These are phyloP conservation scores for Hydrozoanthus tunicans DNA, from an alignment of 64 coral and sea anemone species.

Conservation along the genomic window DNA sequence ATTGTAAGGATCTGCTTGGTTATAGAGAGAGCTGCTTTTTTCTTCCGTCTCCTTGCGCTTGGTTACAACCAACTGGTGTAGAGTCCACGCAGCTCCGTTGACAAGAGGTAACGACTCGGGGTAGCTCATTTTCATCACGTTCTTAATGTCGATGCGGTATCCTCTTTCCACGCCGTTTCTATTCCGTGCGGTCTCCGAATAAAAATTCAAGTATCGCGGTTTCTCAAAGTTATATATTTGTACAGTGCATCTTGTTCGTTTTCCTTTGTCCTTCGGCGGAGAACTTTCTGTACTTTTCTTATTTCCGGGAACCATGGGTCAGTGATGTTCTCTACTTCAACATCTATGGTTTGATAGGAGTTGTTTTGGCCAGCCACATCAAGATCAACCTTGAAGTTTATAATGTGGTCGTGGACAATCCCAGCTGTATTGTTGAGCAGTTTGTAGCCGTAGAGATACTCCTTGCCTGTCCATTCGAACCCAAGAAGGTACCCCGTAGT, in stretches of 20 bases:
- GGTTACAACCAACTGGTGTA: slow-evolving; percentile 66
- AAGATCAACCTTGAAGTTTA: slow-evolving; percentile 58
- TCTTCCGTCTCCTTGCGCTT: slow-evolving; percentile 68
- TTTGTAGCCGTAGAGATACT: slow-evolving; percentile 22
- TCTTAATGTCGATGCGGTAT: slow-evolving; percentile 48
- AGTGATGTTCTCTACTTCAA: slow-evolving; percentile 61
- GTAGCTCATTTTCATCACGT: slow-evolving; percentile 73
- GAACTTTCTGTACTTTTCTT: slow-evolving; percentile 39
- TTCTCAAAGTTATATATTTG: slow-evolving; percentile 52
- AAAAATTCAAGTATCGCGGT: slow-evolving; percentile 61
- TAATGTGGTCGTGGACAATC: slow-evolving; percentile 44
- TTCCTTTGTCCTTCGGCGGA: slow-evolving; percentile 22
- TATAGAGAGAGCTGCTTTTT: slow-evolving; percentile 69
- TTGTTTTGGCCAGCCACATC: slow-evolving; percentile 66
- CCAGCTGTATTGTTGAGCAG: background rate
- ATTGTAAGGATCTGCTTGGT: slow-evolving; percentile 61
- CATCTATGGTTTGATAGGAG: slow-evolving; percentile 71
- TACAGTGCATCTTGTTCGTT: slow-evolving; percentile 65
- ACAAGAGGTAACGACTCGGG: slow-evolving; percentile 54
- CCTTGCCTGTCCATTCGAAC: slow-evolving; percentile 24
- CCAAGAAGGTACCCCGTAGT: slow-evolving; percentile 65
- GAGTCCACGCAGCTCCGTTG: slow-evolving; percentile 39
- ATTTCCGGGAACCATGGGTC: slow-evolving; percentile 50
- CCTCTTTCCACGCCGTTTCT: slow-evolving; percentile 54
- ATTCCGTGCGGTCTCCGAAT: slow-evolving; percentile 39